Percentiles rank a stretch among this genome's conserved stretches.
Evolutionary conservation across 2,888 invertebrate species (phyloP).

Genomic region (Rotaria socialis): DNA sequence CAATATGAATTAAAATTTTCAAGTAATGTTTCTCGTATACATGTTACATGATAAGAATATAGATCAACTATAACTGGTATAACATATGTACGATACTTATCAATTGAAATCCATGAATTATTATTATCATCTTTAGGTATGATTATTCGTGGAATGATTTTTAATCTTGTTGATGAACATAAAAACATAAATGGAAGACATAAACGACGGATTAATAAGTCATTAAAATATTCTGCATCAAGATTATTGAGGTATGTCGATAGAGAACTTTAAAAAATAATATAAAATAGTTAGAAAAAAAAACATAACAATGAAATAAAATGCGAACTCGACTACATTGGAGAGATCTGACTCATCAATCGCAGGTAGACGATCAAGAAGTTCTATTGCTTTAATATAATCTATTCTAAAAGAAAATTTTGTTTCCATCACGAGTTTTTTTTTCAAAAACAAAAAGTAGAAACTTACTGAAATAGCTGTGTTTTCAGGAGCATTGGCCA

Average conservation of each 20-base stretch:
- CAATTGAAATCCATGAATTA: constrained; percentile 1
- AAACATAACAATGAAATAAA: not conserved
- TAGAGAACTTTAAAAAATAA: not conserved
- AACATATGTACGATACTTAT: constrained; percentile 44
- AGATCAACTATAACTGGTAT: constrained; percentile 39
- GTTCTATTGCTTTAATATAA: constrained; percentile 11
- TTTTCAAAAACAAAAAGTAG: not conserved
- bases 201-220: constrained; percentile 29
- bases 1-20: constrained; percentile 42
- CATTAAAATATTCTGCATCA: constrained; percentile 15
- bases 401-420: not conserved
- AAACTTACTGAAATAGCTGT: not conserved
- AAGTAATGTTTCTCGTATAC: constrained; percentile 42
- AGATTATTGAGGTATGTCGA: not conserved
- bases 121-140: constrained; percentile 2
- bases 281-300: not conserved
- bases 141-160: constrained; percentile 3
- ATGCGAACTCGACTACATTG: not conserved
- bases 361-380: constrained; percentile 23
- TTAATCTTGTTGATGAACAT: constrained; percentile 9
- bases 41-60: constrained; percentile 38
- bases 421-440: not conserved
- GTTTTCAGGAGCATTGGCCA: constrained; percentile 7
- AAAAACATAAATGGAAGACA: constrained; percentile 28
- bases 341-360: not conserved